Base-by-base conservation (phyloP, 2,888 invertebrate species). In the Selenia dentaria region DNA sequence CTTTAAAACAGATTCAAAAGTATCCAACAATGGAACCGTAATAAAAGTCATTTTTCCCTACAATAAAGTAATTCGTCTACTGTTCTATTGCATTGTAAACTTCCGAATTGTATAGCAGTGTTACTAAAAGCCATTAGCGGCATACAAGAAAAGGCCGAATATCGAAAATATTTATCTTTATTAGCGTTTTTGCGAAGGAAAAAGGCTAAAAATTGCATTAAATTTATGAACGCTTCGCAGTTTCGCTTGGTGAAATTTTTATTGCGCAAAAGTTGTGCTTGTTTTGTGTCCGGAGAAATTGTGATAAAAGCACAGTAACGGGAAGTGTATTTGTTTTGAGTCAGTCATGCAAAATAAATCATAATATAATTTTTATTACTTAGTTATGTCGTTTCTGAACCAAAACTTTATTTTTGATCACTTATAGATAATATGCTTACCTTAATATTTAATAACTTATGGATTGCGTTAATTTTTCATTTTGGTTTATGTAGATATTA, bases 21-120 rank as follows among this genome's bases (percentile, higher is more conserved):
- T 53, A 52, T 49, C 51, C 46, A 65, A 84, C 83, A 83, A 84
- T 56, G 54, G 39, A 20, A 9, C 42, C 4, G 59, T 76, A 69
- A 72, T 88, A 89, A 88, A 88, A 66, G 63, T 69, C 66, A 65
- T 83, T 88, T 87, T 81, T 67, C 69, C 64, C 51, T 62, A 74
- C 78, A 86, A 86, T 88, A 86, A 83, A 81, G 68, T 75, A 69
- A 88, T 87, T 82, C 66, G 72, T 79, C 89, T 88, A 88, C 88
- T 83, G 89, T 83, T 74, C 72, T 62, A 61, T 50, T 43, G 68
- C 53, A 79, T 84, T 83, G 83, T 85, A 76, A 79, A 86, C 83
- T 83, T 81, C 84, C 82, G 81, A 87, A 81, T 82, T 81, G 79
- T 82, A 78, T 73, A 73, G 73, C 49, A 35, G 46, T 70, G 69